Evolutionary conservation across 2,113 vertebrate species (phyloP).

Genomic region (Cinclus cinclus): DNA sequence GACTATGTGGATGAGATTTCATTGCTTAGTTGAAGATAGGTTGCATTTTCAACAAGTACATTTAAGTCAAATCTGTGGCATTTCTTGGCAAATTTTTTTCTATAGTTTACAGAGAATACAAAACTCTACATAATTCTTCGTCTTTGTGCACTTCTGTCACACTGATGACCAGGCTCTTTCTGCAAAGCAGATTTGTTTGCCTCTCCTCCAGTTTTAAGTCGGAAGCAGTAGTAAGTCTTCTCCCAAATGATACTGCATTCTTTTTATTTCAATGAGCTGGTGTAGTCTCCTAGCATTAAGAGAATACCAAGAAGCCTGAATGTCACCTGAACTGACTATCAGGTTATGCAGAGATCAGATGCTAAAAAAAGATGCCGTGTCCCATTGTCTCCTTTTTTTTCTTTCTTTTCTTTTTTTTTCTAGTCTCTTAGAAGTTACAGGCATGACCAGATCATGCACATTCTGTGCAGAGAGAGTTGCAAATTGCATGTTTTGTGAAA

Average conservation of each 20-base stretch:
- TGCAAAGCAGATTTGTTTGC: neutral
- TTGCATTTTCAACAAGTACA: neutral
- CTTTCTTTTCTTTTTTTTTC: neutral
- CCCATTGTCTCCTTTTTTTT: neutral
- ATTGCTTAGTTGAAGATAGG: neutral
- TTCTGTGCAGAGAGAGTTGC: neutral
- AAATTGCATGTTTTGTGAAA: neutral
- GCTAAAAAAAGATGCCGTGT: neutral
- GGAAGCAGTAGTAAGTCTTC: neutral
- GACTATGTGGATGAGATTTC: neutral
- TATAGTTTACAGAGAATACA: neutral
- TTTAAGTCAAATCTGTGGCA: neutral
- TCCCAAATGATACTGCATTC: neutral
- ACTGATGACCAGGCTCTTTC: neutral
- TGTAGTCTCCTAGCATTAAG: neutral
- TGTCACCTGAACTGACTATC: neutral
- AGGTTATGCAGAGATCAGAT: neutral
- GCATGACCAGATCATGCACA: neutral
- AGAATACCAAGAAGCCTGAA: neutral
- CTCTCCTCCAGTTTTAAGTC: neutral
- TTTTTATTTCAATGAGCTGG: neutral
- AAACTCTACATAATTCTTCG: neutral
- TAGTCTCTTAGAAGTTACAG: neutral
- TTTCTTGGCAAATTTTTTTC: neutral
- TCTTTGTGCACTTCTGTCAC: neutral